Conservation (phyloP, 1,140 invertebrate genomes). For the Telenomus remus region DNA sequence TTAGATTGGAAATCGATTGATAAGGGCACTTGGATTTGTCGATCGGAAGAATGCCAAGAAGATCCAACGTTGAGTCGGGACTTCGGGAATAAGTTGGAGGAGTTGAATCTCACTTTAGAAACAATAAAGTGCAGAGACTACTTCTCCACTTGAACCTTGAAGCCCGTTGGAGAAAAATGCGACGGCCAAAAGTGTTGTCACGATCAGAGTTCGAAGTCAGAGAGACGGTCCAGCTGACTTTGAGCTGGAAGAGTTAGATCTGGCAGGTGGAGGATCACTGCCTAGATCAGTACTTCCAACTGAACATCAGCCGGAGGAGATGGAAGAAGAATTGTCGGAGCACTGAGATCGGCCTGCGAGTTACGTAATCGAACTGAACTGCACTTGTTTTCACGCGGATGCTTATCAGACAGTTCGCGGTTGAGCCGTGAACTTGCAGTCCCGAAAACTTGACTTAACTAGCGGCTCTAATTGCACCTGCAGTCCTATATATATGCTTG, state of each 20-base stretch:
- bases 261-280: constrained; percentile 78
- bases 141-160: constrained; percentile 81
- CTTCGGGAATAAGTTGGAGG: constrained; percentile 83
- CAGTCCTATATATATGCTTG: constrained; percentile 70
- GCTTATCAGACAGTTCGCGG: constrained; percentile 2
- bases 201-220: too few species aligned
- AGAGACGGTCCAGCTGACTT: constrained; percentile 54
- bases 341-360: neutral
- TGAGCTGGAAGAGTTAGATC: constrained; percentile 89
- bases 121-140: constrained; percentile 81
- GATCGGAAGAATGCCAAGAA: too few species aligned
- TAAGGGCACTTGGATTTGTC: too few species aligned
- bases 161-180: constrained; percentile 18
- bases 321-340: neutral
- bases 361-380: neutral
- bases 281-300: constrained; percentile 84
- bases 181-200: neutral
- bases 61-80: constrained; percentile 32
- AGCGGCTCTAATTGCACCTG: constrained; percentile 60
- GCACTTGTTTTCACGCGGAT: constrained; percentile 15
- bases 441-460: constrained; percentile 47
- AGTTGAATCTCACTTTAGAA: constrained; percentile 85
- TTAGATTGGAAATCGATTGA: too few species aligned
- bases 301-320: constrained; percentile 66
- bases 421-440: constrained; percentile 14